A percentile compares a stretch with the other conserved stretches of the same genome.
These are phyloP conservation scores for Agrotis segetum DNA, from an alignment of 2,888 invertebrate genomes.

Conservation along the genomic window DNA sequence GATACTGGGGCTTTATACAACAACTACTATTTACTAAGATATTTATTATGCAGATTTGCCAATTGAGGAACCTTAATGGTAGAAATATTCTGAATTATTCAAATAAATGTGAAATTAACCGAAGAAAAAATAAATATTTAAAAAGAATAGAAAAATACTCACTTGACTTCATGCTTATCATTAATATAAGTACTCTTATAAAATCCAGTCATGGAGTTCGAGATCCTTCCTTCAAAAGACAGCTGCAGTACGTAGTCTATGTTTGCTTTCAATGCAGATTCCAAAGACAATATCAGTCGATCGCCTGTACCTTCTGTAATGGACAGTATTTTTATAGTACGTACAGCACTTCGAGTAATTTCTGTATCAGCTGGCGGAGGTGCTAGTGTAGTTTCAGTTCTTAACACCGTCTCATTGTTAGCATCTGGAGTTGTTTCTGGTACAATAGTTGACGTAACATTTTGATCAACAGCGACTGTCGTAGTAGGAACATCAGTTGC, in stretches of 20 bases:
- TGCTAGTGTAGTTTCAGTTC: slow-evolving; percentile 45
- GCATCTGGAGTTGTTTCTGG: slow-evolving; percentile 47
- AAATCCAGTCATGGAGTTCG: slow-evolving; percentile 92
- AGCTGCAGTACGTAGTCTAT: slow-evolving; percentile 91
- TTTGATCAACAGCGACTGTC: slow-evolving; percentile 30
- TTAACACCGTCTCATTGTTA: slow-evolving; percentile 46
- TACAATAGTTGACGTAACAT: slow-evolving; percentile 34
- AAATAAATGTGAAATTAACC: neutral
- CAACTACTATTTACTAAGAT: neutral
- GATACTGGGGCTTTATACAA: too few relatives aligned
- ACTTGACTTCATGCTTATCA: slow-evolving; percentile 85
- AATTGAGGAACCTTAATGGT: neutral
- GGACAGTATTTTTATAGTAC: slow-evolving; percentile 79
- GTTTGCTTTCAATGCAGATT: slow-evolving; percentile 81
- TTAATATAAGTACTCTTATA: slow-evolving; percentile 92
- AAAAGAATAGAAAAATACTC: slow-evolving; percentile 63
- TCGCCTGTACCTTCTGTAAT: slow-evolving; percentile 81
- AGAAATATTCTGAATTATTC: neutral
- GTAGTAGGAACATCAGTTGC: slow-evolving; percentile 38
- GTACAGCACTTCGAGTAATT: slow-evolving; percentile 82
- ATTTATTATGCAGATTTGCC: slow-evolving; percentile 2
- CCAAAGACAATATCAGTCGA: slow-evolving; percentile 78
- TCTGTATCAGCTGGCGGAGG: slow-evolving; percentile 73
- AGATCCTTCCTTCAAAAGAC: slow-evolving; percentile 89
- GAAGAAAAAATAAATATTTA: neutral